Conservation (phyloP, 2,797 vertebrate genomes). For the Danio tinwini region DNA sequence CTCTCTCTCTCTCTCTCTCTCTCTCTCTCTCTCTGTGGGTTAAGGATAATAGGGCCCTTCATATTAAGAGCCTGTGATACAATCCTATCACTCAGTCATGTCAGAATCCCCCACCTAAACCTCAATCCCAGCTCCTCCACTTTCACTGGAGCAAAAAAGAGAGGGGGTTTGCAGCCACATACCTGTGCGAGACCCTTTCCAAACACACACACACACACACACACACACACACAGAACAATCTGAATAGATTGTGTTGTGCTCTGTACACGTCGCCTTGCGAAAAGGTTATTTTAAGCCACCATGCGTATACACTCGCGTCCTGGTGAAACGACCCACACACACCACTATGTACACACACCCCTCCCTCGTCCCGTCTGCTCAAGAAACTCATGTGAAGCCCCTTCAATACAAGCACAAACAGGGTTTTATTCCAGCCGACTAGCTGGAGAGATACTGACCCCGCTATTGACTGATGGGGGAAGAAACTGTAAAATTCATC, state of each 20-base stretch:
- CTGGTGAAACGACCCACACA: slow-evolving; percentile 53
- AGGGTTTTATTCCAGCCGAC: slow-evolving; percentile 48
- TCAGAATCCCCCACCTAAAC: not conserved
- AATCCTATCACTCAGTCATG: slow-evolving; percentile 43
- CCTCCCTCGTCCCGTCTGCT: slow-evolving; percentile 18
- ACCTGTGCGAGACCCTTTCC: slow-evolving; percentile 48
- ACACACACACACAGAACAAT: slow-evolving; percentile 41
- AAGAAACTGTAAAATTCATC: slow-evolving; percentile 54
- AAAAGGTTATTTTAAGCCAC: slow-evolving; percentile 55
- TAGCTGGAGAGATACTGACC: slow-evolving; percentile 36
- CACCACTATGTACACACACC: slow-evolving; percentile 52
- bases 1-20: not conserved
- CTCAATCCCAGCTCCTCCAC: not conserved
- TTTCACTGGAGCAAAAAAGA: not conserved
- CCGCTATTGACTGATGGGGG: slow-evolving; percentile 29
- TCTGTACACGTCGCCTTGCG: slow-evolving; percentile 19
- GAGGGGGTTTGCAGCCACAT: slow-evolving; percentile 35
- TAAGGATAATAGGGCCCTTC: slow-evolving; percentile 51
- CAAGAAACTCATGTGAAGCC: slow-evolving; percentile 41
- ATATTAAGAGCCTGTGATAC: slow-evolving; percentile 46
- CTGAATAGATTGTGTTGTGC: slow-evolving; percentile 62
- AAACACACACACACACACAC: slow-evolving; percentile 21
- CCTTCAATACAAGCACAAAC: slow-evolving; percentile 46
- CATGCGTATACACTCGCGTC: slow-evolving; percentile 48
- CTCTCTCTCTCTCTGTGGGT: slow-evolving; percentile 23